Percentiles rank a stretch among this genome's conserved stretches.
phyloP scores from a whole-genome alignment of 1,140 invertebrate species.

The Orius laevigatus region DNA sequence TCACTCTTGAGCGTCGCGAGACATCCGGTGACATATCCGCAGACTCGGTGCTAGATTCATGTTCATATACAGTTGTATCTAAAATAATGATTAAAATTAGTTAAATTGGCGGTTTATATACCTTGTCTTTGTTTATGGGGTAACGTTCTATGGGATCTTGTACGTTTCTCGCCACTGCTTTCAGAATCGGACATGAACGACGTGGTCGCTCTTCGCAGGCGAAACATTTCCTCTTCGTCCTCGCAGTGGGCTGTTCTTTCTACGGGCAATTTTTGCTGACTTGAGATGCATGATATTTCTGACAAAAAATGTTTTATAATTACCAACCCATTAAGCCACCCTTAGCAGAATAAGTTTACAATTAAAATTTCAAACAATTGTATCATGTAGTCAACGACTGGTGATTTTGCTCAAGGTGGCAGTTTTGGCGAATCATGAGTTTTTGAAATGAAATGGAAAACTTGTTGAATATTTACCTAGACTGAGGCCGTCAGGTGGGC shows the following conservation, averaged over 20 bases:
- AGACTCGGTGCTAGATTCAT: constrained; percentile 24
- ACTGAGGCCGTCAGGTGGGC: constrained; percentile 21
- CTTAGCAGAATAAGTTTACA: too few relatives aligned
- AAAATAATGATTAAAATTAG: not conserved
- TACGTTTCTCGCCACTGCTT: constrained; percentile 20
- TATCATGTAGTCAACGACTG: too few relatives aligned
- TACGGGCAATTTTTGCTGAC: constrained; percentile 26
- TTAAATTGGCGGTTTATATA: not conserved
- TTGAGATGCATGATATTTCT: constrained; percentile 29
- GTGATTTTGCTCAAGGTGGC: too few relatives aligned
- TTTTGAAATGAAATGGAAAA: too few relatives aligned
- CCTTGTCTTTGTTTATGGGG: constrained; percentile 15
- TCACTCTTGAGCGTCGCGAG: constrained; percentile 12
- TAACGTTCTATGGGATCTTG: constrained; percentile 9
- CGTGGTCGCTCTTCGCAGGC: constrained; percentile 12
- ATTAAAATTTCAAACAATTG: too few relatives aligned
- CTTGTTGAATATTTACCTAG: constrained; percentile 17
- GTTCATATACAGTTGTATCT: constrained; percentile 19
- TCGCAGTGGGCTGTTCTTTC: constrained; percentile 14
- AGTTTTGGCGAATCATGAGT: too few relatives aligned
- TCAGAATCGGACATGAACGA: constrained; percentile 21
- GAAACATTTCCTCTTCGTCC: constrained; percentile 2
- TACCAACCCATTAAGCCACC: not conserved
- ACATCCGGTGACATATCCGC: constrained; percentile 22
- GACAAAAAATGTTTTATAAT: constrained; percentile 15